These are phyloP conservation scores for Campoletis sonorensis DNA, from an alignment of 1,140 invertebrate genomes.

Conservation along the genomic window DNA sequence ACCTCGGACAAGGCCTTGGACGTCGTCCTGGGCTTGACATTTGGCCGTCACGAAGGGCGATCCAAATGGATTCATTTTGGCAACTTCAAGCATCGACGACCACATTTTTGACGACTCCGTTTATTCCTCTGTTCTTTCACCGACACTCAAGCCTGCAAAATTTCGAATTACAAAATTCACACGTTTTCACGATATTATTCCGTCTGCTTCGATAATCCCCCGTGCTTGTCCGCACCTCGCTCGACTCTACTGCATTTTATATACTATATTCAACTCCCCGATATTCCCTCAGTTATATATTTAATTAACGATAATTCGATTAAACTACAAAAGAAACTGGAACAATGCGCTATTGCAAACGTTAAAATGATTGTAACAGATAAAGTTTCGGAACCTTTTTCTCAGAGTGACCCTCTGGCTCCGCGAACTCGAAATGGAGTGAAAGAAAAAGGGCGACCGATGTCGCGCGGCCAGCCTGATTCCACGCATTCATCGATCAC, in stretches of 20 bases:
- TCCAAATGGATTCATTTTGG: slow-evolving; percentile 86
- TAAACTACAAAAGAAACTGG: background rate
- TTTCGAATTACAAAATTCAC: background rate
- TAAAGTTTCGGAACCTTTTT: slow-evolving; percentile 47
- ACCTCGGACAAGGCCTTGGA: slow-evolving; percentile 76
- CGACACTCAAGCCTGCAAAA: slow-evolving; percentile 22
- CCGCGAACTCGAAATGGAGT: slow-evolving; percentile 60
- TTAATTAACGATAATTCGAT: background rate
- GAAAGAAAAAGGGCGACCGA: slow-evolving; percentile 51
- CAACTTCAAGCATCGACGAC: slow-evolving; percentile 83
- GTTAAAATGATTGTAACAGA: slow-evolving; percentile 25
- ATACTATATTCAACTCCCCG: too few species aligned
- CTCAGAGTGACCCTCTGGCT: slow-evolving; percentile 52
- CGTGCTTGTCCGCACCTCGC: background rate
- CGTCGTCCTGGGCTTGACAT: slow-evolving; percentile 77
- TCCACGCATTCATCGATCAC: slow-evolving; percentile 1
- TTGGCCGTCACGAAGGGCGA: slow-evolving; percentile 81
- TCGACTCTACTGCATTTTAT: too few species aligned
- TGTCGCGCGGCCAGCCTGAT: slow-evolving; percentile 33
- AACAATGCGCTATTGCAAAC: background rate
- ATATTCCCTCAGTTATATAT: too few species aligned
- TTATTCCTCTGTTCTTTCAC: slow-evolving; percentile 26
- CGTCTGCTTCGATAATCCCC: background rate
- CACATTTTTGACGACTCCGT: slow-evolving; percentile 78
- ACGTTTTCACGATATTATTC: background rate